Base-by-base conservation (phyloP, 2,888 invertebrate genomes). In the Sclerodermus sp. region DNA sequence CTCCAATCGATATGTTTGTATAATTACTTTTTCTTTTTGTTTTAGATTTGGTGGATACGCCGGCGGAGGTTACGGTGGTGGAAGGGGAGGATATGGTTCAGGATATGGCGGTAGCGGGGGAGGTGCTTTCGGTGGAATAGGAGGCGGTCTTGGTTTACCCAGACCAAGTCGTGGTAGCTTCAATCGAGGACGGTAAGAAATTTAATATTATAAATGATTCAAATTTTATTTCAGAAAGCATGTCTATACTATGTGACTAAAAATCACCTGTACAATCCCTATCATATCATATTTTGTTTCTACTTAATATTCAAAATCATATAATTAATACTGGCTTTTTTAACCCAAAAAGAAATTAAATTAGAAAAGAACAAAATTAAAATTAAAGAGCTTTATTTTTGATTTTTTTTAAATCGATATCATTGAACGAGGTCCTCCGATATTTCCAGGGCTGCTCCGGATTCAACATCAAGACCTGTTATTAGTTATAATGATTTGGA, bases 401-500 rank as follows among this genome's bases (percentile, higher is more conserved):
- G 31, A 37, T 23, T 23, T 1, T 23, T 23, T 23, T 23, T 8
- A 23, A 23, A 23, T 23, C 8, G 23, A 23, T 23, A 23, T 23
- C 8, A 55, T 17, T 65, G 58, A 66, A 65, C 51, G 46, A 58
- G 34, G 60, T 49, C 44, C 50, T 54, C 53, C 51, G 45, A 49
- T 63, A 46, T 63, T 63, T 63, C 59, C 76, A 77, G 77, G 71
- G 73, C 66, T 65, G 75, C 73, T 63, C 73, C 76, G 56, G 76
- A 75, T 51, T 67, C 76, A 55, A 64, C 67, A 51, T 67, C 87
- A 79, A 85, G 93, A 80, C 87, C 89, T 79, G 84, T 92, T 79
- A 84, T 93, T 80, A 89, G 88, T 79, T 93, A 93, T 86, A 87
- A 90, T 82, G 93, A 93, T 84, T 85, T 93, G 83, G 93, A 93